Percentiles rank a stretch among this genome's conserved stretches.
phyloP scores from a whole-genome alignment of 2,113 vertebrate genomes.

The Uria aalge region DNA sequence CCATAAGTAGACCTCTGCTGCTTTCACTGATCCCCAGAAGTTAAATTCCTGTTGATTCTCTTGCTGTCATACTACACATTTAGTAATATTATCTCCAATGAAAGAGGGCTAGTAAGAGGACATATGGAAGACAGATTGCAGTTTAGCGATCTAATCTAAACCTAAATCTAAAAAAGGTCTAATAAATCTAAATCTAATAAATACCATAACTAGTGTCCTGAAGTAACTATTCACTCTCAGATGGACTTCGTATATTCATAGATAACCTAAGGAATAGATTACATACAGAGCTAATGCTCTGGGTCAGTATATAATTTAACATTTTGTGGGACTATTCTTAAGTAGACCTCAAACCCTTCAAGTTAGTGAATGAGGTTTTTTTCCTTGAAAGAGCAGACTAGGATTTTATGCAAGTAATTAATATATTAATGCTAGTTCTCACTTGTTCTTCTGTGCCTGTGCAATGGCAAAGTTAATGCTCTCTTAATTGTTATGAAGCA shows the following conservation, averaged over 20 bases:
- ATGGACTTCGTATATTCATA: not conserved
- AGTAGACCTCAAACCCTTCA: not conserved
- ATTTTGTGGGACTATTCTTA: not conserved
- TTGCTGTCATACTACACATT: not conserved
- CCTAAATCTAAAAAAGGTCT: not conserved
- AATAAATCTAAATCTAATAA: not conserved
- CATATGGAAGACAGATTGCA: not conserved
- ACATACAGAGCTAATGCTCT: not conserved
- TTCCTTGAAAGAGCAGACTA: not conserved
- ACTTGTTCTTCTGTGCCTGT: not conserved
- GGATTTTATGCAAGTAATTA: not conserved
- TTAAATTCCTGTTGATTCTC: not conserved
- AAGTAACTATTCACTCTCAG: not conserved
- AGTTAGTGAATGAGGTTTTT: accelerated
- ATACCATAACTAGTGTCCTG: not conserved
- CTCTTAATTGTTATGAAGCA: not conserved
- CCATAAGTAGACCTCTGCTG: not conserved
- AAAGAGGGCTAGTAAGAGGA: not conserved
- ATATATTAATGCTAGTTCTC: not conserved
- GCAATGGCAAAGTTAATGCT: not conserved
- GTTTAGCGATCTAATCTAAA: not conserved
- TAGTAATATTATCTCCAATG: not conserved
- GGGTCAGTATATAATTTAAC: not conserved
- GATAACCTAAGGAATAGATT: not conserved
- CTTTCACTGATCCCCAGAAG: not conserved